Evolutionary conservation across 92 coral and sea anemone genomes (phyloP).

Genomic region (Umimayanthus chanpuru): DNA sequence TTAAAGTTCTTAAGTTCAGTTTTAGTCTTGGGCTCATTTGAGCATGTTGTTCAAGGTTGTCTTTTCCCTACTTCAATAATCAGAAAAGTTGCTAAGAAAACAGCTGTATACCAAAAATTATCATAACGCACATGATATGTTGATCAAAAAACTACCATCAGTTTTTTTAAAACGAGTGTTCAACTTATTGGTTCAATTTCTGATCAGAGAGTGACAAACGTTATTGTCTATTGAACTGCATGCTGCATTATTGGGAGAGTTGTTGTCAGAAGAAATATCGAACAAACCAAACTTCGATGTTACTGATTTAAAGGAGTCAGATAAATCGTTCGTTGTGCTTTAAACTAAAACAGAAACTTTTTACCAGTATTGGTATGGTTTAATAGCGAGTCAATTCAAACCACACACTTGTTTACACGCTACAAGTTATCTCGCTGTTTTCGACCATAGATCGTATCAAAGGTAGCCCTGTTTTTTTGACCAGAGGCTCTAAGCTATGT

Average conservation of each 20-base stretch:
- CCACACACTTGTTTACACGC: neutral
- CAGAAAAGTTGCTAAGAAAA: neutral
- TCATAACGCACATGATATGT: neutral
- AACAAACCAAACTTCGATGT: too few relatives aligned
- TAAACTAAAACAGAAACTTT: neutral
- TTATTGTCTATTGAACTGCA: neutral
- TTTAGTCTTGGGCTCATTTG: neutral
- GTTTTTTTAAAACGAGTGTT: neutral
- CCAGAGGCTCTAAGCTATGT: neutral
- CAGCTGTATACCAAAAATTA: neutral
- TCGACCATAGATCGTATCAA: neutral
- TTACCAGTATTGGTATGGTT: too few relatives aligned
- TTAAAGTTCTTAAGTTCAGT: too few relatives aligned
- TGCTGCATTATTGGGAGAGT: neutral
- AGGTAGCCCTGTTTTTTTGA: neutral
- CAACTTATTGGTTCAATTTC: neutral
- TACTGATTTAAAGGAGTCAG: neutral
- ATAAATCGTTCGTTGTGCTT: neutral
- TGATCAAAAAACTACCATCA: too few relatives aligned
- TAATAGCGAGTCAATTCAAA: too few relatives aligned
- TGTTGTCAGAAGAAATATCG: neutral
- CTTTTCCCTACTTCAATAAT: neutral
- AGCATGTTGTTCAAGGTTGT: neutral
- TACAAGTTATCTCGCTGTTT: neutral
- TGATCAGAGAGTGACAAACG: neutral